A percentile compares a stretch with the other conserved stretches of the same genome.
phyloP scores from a whole-genome alignment of 2,113 vertebrate genomes.

The Mobula birostris region DNA sequence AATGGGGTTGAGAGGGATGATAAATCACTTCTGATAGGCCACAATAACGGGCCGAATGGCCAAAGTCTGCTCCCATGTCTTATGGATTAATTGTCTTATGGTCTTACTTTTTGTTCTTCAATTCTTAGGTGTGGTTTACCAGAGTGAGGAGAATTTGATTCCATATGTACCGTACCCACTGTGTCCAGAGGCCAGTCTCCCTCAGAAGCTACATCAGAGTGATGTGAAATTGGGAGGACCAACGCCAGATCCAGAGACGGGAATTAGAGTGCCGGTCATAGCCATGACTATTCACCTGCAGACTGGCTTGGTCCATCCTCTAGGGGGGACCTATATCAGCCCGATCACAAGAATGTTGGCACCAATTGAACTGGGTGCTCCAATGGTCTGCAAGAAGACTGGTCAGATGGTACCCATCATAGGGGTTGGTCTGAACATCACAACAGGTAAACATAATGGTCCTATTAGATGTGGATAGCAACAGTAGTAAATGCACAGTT shows the following conservation, averaged over 20 bases:
- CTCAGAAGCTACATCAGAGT: slow-evolving; percentile 51
- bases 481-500: background rate
- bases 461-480: background rate
- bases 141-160: slow-evolving; percentile 59
- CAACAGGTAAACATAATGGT: slow-evolving; percentile 58
- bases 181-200: slow-evolving; percentile 53
- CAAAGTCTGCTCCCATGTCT: background rate
- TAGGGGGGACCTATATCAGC: slow-evolving; percentile 68
- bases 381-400: slow-evolving; percentile 63
- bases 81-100: no score
- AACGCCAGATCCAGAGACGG: slow-evolving; percentile 68
- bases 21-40: no score
- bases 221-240: slow-evolving; percentile 58
- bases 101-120: background rate
- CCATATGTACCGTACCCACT: slow-evolving; percentile 70
- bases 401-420: slow-evolving; percentile 64
- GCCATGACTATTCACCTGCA: slow-evolving; percentile 73
- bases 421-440: slow-evolving; percentile 62
- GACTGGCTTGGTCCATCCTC: slow-evolving; percentile 63
- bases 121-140: slow-evolving; percentile 54
- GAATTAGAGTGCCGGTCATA: slow-evolving; percentile 72
- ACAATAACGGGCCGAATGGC: no score
- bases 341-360: slow-evolving; percentile 64
- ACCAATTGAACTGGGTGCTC: slow-evolving; percentile 71
- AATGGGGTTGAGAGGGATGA: no score